phyloP scores from a whole-genome alignment of 2,888 invertebrate species.

The Drosophila paramelanica region DNA sequence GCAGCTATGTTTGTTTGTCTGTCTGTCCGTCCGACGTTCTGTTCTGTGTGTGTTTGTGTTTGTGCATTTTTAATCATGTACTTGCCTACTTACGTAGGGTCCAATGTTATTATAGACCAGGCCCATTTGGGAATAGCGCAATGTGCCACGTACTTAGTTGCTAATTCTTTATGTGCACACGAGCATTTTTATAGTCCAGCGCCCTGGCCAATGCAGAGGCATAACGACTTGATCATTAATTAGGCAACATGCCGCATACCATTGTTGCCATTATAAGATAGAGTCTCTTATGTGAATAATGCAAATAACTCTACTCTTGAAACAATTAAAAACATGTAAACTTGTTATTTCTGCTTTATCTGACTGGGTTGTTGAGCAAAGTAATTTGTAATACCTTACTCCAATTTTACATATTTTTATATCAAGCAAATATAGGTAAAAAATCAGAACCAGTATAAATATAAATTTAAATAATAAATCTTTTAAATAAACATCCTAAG shows the following conservation, averaged over 20 bases:
- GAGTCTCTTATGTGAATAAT: background rate
- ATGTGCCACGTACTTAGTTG: constrained; percentile 75
- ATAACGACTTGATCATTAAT: constrained; percentile 23
- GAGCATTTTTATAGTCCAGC: constrained; percentile 55
- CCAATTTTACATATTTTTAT: too few species aligned
- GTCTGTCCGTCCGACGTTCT: constrained; percentile 23
- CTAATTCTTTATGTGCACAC: constrained; percentile 77
- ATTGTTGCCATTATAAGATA: constrained; percentile 5
- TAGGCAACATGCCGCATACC: constrained; percentile 18
- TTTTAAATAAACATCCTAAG: too few species aligned
- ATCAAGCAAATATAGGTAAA: too few species aligned
- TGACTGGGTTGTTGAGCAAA: too few species aligned
- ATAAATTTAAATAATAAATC: too few species aligned
- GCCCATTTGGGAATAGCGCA: constrained; percentile 68
- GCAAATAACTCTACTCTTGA: background rate
- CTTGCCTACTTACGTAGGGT: constrained; percentile 68
- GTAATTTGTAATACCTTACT: too few species aligned
- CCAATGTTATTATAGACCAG: constrained; percentile 64
- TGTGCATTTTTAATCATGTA: constrained; percentile 74
- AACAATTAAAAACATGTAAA: background rate
- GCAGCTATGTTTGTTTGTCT: constrained; percentile 35
- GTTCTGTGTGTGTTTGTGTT: constrained; percentile 32
- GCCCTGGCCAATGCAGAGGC: background rate
- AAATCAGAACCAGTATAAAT: too few species aligned
- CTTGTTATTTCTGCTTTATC: constrained; percentile 1